A percentile compares a stretch with the other conserved stretches of the same genome.
Evolutionary conservation across 1,140 invertebrate species (phyloP).

Genomic region (Pomacea maculata): DNA sequence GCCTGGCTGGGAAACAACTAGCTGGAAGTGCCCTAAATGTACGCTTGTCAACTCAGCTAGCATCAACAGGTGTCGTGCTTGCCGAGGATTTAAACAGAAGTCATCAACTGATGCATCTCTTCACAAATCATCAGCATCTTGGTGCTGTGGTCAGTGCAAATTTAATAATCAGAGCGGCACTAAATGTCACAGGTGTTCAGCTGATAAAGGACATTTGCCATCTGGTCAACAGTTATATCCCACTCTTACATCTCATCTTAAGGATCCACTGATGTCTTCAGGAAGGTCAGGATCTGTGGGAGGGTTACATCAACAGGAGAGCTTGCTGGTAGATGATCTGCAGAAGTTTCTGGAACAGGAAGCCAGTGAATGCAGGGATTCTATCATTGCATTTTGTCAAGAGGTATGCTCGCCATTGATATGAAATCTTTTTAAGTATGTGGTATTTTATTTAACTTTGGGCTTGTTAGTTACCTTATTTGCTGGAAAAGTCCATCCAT

Average conservation of each 20-base stretch:
- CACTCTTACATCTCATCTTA: neutral
- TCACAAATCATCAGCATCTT: neutral
- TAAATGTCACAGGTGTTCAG: conserved; percentile 11
- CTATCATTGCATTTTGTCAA: conserved; percentile 84
- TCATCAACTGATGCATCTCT: neutral
- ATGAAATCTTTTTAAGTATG: neutral
- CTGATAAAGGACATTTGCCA: neutral
- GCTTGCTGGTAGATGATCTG: conserved; percentile 85
- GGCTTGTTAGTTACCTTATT: too few species aligned
- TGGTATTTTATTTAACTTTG: too few species aligned
- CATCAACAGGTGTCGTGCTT: conserved; percentile 80
- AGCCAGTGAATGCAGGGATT: conserved; percentile 83
- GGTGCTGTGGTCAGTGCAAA: conserved; percentile 16
- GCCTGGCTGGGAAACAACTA: conserved; percentile 3
- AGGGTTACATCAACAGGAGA: conserved; percentile 72
- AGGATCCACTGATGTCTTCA: neutral
- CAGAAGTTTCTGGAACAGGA: conserved; percentile 82
- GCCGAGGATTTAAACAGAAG: conserved; percentile 67
- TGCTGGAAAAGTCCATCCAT: too few species aligned
- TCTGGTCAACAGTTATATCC: neutral
- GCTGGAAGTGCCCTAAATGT: conserved; percentile 85
- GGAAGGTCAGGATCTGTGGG: conserved; percentile 12
- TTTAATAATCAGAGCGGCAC: conserved; percentile 6
- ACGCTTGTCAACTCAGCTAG: conserved; percentile 87
- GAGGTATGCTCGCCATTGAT: conserved; percentile 67